Base-by-base conservation (phyloP, 2,888 invertebrate species). In the Mimachlamys varia region DNA sequence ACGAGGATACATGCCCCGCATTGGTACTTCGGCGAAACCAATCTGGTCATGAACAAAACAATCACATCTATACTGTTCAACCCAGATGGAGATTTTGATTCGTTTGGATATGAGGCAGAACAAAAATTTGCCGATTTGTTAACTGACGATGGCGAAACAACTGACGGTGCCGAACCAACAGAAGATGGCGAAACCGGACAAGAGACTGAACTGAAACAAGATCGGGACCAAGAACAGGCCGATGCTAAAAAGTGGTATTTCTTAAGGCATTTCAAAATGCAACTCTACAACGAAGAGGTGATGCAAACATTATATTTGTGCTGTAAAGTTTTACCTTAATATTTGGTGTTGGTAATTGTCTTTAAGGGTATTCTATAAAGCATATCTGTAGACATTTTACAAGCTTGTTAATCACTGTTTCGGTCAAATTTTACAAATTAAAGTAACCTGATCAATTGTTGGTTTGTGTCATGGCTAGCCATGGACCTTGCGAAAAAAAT, bases 181-280 rank as follows among this genome's bases (percentile, higher is more conserved):
- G 62, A 62, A 0, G n/a, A 62, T n/a, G 22, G 22, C 17, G n/a
- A 62, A 22, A 22, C 62, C n/a, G 62, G 7, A 22, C 22, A 19
- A 22, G n/a, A 62, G 10, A n/a, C 62, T 62, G 22, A 22, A 1
- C 2, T n/a, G 3, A 22, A 0, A 22, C 3, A 62, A 17, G 7
- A 3, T 44, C 22, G 22, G 62, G n/a, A 62, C 22, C 10, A n/a
- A 62, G 22, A 62, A 62, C 62, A n/a, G 19, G 13, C 5, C 62
- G 62, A 62, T 62, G 22, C 62, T 7, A 62, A 22, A 3, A 19
- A 62, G n/a, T 62, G 62, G 62, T 62, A 62, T 22, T 62, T 62
- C 62, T 22, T 62, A 22, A 62, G n/a, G n/a, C 62, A 62, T n/a
- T 62, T 62, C 62, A 62, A 62, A 62, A 62, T 62, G 62, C 62